Evolutionary conservation across 1,140 invertebrate genomes (phyloP).

Genomic region (Helicorthomorpha holstii): DNA sequence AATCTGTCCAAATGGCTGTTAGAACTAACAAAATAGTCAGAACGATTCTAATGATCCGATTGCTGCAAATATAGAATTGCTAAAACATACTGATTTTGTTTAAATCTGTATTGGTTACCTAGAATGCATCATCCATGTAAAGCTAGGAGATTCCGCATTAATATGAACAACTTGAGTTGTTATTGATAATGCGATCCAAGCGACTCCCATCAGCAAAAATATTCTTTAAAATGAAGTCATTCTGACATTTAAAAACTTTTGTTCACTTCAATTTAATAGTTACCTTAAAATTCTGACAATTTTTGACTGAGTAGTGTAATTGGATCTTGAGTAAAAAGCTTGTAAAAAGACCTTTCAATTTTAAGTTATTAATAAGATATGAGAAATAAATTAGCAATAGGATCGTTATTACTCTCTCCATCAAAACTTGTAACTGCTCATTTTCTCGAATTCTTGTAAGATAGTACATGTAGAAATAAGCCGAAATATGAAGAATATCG

Average conservation of each 20-base stretch:
- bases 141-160: neutral
- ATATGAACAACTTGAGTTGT: neutral
- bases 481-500: neutral
- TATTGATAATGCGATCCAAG: neutral
- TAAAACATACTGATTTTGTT: neutral
- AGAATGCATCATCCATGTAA: conserved; percentile 7
- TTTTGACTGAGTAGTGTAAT: conserved; percentile 1
- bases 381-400: neutral
- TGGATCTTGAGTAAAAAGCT: neutral
- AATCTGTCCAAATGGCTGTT: neutral
- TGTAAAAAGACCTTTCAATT: conserved; percentile 6
- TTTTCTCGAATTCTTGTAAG: conserved; percentile 1
- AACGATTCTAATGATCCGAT: neutral
- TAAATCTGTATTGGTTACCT: neutral
- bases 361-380: neutral
- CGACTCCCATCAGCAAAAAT: neutral
- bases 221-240: neutral
- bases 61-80: neutral
- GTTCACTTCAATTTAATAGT: neutral
- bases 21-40: neutral
- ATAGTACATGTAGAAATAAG: conserved; percentile 1
- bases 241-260: neutral
- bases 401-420: conserved; percentile 4
- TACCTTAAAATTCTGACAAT: conserved; percentile 5
- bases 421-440: conserved; percentile 5